These are phyloP conservation scores for Platichthys stellatus DNA, from an alignment of 2,113 vertebrate genomes.

Conservation along the genomic window DNA sequence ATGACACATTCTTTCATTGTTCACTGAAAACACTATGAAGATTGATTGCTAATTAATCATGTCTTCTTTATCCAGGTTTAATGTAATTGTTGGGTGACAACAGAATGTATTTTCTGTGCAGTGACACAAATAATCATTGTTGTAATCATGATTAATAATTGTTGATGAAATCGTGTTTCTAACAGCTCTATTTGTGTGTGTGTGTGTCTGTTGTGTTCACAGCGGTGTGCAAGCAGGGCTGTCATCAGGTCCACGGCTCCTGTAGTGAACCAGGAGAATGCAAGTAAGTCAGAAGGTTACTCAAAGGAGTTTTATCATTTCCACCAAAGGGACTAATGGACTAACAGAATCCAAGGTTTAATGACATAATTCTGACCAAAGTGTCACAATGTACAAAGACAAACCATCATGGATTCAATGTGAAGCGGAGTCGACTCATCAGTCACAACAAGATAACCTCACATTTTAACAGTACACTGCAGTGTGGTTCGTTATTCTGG, in stretches of 20 bases:
- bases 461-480: not conserved
- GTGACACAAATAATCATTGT: no score
- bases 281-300: constrained; percentile 72
- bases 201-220: constrained; percentile 34
- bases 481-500: not conserved
- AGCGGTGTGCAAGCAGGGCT: constrained; percentile 83
- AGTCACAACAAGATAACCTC: no score
- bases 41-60: not conserved
- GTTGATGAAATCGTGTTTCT: not conserved
- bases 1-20: no score
- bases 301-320: not conserved
- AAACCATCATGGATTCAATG: not conserved
- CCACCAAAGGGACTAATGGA: not conserved
- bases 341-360: not conserved
- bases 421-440: no score
- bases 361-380: not conserved
- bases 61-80: not conserved
- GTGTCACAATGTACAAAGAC: not conserved
- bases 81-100: no score
- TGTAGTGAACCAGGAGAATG: constrained; percentile 83
- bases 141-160: no score
- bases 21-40: no score
- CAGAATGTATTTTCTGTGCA: no score
- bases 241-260: constrained; percentile 79
- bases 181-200: constrained; percentile 11